Conservation (phyloP, 1,140 invertebrate genomes). For the Chelonus insularis region DNA sequence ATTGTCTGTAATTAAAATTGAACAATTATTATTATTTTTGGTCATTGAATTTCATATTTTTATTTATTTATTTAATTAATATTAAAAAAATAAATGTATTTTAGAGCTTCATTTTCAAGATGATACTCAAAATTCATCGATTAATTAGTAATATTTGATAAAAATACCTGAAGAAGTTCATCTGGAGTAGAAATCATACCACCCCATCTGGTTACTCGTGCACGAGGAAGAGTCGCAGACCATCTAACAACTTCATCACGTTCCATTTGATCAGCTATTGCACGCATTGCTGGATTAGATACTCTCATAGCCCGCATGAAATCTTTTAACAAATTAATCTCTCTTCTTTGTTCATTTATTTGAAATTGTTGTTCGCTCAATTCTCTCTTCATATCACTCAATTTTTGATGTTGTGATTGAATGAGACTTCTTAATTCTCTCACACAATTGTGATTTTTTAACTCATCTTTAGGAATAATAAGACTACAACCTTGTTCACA, state of each 20-base stretch:
- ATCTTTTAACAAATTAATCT: constrained; percentile 86
- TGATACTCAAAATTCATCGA: neutral
- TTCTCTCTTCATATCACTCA: constrained; percentile 83
- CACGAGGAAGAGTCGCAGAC: constrained; percentile 81
- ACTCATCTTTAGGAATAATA: constrained; percentile 92
- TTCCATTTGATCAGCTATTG: constrained; percentile 89
- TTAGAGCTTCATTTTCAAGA: neutral
- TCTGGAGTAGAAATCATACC: constrained; percentile 98
- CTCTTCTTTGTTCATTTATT: constrained; percentile 86
- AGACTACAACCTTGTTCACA: constrained; percentile 93
- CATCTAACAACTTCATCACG: constrained; percentile 90
- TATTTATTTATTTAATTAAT: too few species aligned
- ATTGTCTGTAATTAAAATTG: constrained; percentile 69
- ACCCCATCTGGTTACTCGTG: constrained; percentile 92
- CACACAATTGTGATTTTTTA: constrained; percentile 93
- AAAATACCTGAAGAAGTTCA: constrained; percentile 80
- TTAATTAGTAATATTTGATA: too few species aligned
- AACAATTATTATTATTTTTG: constrained; percentile 7
- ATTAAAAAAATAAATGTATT: constrained; percentile 8
- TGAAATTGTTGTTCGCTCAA: constrained; percentile 83
- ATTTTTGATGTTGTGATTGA: constrained; percentile 81
- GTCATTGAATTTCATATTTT: too few species aligned
- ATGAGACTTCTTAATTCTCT: constrained; percentile 83
- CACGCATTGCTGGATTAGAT: constrained; percentile 85
- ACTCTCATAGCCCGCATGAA: constrained; percentile 89